phyloP scores from a whole-genome alignment of 2,113 vertebrate species.

The Raja brachyura region DNA sequence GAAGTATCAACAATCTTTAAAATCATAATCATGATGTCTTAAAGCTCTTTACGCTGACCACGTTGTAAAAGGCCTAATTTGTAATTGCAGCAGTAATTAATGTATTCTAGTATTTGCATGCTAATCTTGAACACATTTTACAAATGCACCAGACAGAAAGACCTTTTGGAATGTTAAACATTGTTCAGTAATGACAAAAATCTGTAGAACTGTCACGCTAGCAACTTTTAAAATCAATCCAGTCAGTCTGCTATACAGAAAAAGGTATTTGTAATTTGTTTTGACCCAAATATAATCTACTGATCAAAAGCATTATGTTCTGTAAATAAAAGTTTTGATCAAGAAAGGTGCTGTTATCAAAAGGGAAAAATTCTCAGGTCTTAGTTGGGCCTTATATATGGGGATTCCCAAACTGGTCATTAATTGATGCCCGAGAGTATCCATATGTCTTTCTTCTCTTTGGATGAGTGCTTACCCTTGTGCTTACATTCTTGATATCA shows the following conservation, averaged over 20 bases:
- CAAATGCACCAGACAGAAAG: neutral
- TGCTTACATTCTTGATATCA: neutral
- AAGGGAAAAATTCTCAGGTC: neutral
- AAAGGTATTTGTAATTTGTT: neutral
- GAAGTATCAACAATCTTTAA: too few relatives aligned
- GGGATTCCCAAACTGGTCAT: neutral
- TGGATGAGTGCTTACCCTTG: neutral
- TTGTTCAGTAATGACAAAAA: neutral
- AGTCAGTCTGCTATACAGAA: neutral
- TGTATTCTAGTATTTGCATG: too few relatives aligned
- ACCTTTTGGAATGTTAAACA: neutral
- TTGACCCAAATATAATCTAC: neutral
- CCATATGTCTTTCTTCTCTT: neutral
- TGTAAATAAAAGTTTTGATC: neutral
- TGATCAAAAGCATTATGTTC: neutral
- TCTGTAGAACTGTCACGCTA: neutral
- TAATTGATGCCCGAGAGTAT: neutral
- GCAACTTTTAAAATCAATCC: neutral
- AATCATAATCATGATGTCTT: too few relatives aligned
- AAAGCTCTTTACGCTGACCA: too few relatives aligned
- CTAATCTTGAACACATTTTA: too few relatives aligned
- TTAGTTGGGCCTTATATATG: neutral
- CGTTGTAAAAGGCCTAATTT: too few relatives aligned
- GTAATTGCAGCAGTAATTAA: too few relatives aligned
- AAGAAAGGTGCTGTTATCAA: neutral